Evolutionary conservation across 1,140 invertebrate species (phyloP).

Genomic region (Rhizoglyphus robini): DNA sequence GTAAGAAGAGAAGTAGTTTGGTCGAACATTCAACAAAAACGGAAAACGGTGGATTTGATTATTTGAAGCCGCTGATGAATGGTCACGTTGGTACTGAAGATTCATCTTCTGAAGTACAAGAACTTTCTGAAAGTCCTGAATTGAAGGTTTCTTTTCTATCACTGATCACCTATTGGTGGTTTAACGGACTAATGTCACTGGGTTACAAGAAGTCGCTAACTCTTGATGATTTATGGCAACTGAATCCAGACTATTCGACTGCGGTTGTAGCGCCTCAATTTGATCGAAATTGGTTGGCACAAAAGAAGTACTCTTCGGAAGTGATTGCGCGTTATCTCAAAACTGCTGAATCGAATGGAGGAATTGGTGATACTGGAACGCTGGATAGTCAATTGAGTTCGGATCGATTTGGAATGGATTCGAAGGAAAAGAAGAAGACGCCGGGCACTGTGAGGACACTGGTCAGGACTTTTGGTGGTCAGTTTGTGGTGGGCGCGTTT

Average conservation of each 20-base stretch:
- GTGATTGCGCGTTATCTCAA: background rate
- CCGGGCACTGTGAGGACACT: constrained; percentile 26
- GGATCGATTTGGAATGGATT: too few relatives aligned
- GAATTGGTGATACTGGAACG: background rate
- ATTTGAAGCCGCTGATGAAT: too few relatives aligned
- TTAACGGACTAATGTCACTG: constrained; percentile 43
- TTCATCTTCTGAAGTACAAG: background rate
- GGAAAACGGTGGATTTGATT: constrained; percentile 37
- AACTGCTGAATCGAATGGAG: background rate
- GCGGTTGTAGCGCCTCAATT: constrained; percentile 63
- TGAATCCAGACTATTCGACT: constrained; percentile 69
- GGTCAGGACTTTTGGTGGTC: constrained; percentile 56
- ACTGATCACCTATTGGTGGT: constrained; percentile 78
- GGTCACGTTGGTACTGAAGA: background rate
- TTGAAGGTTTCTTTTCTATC: constrained; percentile 68
- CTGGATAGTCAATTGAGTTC: too few relatives aligned
- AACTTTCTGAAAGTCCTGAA: constrained; percentile 54
- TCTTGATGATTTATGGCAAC: constrained; percentile 68
- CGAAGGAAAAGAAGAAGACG: too few relatives aligned
- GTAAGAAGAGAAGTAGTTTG: too few relatives aligned
- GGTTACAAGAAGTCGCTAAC: constrained; percentile 70
- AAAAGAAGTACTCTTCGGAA: constrained; percentile 15
- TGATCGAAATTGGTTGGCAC: constrained; percentile 63
- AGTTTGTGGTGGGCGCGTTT: constrained; percentile 65
- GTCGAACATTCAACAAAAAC: constrained; percentile 26